Evolutionary conservation across 2,797 vertebrate genomes (phyloP).

Genomic region (Neoniphon sammara): DNA sequence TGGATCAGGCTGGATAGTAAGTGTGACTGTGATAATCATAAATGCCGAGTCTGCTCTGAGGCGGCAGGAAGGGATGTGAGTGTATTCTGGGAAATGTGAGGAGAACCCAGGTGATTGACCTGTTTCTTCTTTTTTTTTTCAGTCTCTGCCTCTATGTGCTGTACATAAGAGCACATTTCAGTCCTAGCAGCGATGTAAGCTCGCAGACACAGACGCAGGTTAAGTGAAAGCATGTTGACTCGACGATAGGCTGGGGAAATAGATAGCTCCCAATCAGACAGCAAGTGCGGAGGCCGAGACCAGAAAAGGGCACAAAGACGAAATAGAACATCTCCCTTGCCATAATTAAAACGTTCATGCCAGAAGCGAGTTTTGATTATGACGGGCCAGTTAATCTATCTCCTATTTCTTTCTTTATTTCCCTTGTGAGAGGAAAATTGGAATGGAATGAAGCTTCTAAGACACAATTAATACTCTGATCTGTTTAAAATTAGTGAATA

Average conservation of each 20-base stretch:
- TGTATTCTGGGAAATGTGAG: not conserved
- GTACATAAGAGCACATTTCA: constrained; percentile 47
- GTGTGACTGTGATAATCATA: constrained; percentile 32
- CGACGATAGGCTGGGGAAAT: constrained; percentile 56
- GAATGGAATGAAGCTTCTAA: constrained; percentile 31
- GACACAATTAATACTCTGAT: constrained; percentile 39
- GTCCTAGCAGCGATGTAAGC: constrained; percentile 56
- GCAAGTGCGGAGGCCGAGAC: constrained; percentile 24
- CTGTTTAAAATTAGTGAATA: constrained; percentile 42
- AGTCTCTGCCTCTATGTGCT: constrained; percentile 49
- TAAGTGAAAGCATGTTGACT: constrained; percentile 71
- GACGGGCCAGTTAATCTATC: constrained; percentile 65
- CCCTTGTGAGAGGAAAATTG: constrained; percentile 46
- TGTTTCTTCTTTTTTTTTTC: constrained; percentile 45
- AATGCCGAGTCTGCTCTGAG: constrained; percentile 49
- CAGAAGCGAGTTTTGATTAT: constrained; percentile 66
- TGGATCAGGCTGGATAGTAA: constrained; percentile 16
- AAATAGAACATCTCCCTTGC: constrained; percentile 60
- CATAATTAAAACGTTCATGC: constrained; percentile 70
- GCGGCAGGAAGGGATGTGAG: not conserved
- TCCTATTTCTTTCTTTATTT: constrained; percentile 65
- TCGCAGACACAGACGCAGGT: constrained; percentile 47
- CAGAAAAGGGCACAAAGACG: constrained; percentile 55
- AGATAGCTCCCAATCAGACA: constrained; percentile 57
- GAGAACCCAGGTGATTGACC: constrained; percentile 32